These are phyloP conservation scores for Dasypolia templi DNA, from an alignment of 2,888 invertebrate species.

Conservation along the genomic window DNA sequence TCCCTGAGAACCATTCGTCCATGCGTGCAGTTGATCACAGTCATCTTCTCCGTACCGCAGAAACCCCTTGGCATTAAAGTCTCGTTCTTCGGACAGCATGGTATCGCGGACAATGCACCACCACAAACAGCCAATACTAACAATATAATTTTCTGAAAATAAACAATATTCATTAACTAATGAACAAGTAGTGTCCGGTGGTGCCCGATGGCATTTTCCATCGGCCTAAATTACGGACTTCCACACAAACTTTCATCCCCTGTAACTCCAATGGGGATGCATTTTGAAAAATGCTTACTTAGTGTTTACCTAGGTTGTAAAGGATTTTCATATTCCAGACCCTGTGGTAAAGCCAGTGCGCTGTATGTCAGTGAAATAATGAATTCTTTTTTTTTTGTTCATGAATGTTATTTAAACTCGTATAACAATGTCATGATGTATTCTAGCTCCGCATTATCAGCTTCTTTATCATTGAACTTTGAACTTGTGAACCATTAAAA, in stretches of 20 bases:
- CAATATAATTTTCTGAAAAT: slow-evolving; percentile 77
- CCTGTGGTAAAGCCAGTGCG: background rate
- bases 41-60: slow-evolving; percentile 69
- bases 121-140: slow-evolving; percentile 74
- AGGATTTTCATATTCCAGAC: no score
- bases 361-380: background rate
- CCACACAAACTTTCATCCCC: background rate
- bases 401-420: background rate
- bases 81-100: slow-evolving; percentile 80
- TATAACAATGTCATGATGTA: background rate
- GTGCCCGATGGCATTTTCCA: no score
- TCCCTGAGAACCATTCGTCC: slow-evolving; percentile 82
- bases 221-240: background rate
- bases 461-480: slow-evolving; percentile 50
- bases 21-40: slow-evolving; percentile 76
- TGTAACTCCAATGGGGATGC: background rate
- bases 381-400: background rate
- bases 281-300: background rate
- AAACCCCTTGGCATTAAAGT: slow-evolving; percentile 71
- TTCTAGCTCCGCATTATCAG: slow-evolving; percentile 30
- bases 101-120: slow-evolving; percentile 66
- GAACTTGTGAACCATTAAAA: slow-evolving; percentile 26
- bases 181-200: background rate
- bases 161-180: slow-evolving; percentile 5
- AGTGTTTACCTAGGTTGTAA: background rate